Conservation (phyloP, 2,888 invertebrate genomes). For the Drosophila demipolita region DNA sequence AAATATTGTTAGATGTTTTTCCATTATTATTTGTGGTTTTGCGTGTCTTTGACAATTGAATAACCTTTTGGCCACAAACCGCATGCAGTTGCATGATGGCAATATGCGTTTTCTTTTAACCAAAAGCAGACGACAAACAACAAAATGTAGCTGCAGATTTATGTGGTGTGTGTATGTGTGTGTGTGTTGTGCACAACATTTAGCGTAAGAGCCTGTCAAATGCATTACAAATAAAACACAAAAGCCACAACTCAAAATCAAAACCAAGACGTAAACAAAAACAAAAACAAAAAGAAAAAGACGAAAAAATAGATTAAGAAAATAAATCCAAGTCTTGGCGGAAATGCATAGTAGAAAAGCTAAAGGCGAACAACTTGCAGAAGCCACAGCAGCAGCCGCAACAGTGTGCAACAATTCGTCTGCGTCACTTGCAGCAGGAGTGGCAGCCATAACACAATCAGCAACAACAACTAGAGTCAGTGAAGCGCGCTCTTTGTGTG, state of each 20-base stretch:
- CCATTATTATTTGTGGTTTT: background rate
- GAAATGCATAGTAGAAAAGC: constrained; percentile 34
- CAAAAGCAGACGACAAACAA: constrained; percentile 19
- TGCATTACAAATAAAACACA: constrained; percentile 27
- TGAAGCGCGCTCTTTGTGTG: constrained; percentile 44
- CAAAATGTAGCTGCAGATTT: constrained; percentile 26
- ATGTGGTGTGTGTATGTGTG: constrained; percentile 6
- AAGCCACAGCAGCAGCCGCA: constrained; percentile 50
- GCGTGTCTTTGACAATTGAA: background rate
- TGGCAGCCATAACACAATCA: constrained; percentile 30
- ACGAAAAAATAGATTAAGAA: background rate
- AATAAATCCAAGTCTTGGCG: constrained; percentile 21
- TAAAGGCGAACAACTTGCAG: constrained; percentile 45
- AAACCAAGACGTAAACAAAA: constrained; percentile 5
- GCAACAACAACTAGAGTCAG: constrained; percentile 36
- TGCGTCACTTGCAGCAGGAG: constrained; percentile 68
- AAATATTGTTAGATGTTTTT: background rate
- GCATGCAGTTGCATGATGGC: constrained; percentile 2
- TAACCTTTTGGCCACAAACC: background rate
- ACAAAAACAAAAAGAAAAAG: constrained; percentile 20
- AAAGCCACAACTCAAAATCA: constrained; percentile 1
- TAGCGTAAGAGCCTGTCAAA: constrained; percentile 61
- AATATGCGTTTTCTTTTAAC: constrained; percentile 13
- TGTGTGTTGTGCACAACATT: constrained; percentile 20
- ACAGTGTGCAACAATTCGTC: constrained; percentile 61